Percentiles rank a stretch among this genome's conserved stretches.
These are phyloP conservation scores for Nomada ferruginata DNA, from an alignment of 2,888 invertebrate species.

Conservation along the genomic window DNA sequence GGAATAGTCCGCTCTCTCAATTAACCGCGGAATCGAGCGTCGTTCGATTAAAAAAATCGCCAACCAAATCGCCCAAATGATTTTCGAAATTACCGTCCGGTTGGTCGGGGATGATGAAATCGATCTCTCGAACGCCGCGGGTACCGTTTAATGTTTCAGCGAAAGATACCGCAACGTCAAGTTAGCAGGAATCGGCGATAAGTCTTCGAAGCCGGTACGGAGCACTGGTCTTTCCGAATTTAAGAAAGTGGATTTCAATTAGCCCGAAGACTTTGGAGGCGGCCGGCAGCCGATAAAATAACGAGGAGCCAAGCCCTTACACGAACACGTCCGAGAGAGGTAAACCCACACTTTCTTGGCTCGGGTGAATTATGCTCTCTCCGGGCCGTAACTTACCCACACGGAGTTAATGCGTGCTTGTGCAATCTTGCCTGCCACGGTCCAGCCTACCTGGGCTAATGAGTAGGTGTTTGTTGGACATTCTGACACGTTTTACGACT, in stretches of 20 bases:
- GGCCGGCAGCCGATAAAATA: constrained; percentile 77
- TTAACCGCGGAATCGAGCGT: too few relatives aligned
- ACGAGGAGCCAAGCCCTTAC: constrained; percentile 77
- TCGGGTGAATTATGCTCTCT: constrained; percentile 80
- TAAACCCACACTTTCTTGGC: constrained; percentile 77
- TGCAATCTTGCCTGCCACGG: constrained; percentile 77
- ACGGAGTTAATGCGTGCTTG: constrained; percentile 81
- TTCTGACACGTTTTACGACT: constrained; percentile 83
- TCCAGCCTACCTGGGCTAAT: constrained; percentile 81
- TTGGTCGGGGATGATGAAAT: constrained; percentile 34
- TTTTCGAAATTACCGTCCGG: constrained; percentile 14
- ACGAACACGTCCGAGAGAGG: constrained; percentile 67
- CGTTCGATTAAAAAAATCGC: constrained; percentile 16
- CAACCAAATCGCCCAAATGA: constrained; percentile 10
- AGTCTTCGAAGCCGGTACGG: constrained; percentile 41
- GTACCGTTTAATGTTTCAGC: constrained; percentile 57
- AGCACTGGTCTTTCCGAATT: constrained; percentile 68
- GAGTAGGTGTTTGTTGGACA: constrained; percentile 83
- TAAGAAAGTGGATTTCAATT: constrained; percentile 79
- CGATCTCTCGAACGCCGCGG: constrained; percentile 45
- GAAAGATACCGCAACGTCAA: constrained; percentile 49
- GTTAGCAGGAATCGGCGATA: constrained; percentile 53
- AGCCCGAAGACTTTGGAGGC: constrained; percentile 69
- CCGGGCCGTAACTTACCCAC: constrained; percentile 80
- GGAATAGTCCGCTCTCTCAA: too few relatives aligned